Conservation (phyloP, 1,140 invertebrate genomes). For the Zaprionus ornatus region DNA sequence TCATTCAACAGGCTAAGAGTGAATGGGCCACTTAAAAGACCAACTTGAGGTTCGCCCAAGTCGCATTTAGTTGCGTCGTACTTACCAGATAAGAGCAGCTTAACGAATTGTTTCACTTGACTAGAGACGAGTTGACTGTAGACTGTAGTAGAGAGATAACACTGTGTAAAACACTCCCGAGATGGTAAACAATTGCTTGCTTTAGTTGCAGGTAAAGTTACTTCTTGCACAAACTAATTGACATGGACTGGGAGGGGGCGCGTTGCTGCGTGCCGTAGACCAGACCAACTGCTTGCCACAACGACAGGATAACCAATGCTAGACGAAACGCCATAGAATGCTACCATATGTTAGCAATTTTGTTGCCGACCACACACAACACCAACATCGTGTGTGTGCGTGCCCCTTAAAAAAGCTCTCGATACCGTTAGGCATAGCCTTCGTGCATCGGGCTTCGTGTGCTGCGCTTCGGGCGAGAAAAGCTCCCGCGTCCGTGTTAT, state of each 20-base stretch:
- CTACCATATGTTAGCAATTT: slow-evolving; percentile 74
- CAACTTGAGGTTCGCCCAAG: neutral
- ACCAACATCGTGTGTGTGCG: slow-evolving; percentile 13
- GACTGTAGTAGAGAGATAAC: neutral
- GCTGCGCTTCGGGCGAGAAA: slow-evolving; percentile 10
- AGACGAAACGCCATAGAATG: slow-evolving; percentile 66
- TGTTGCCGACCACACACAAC: slow-evolving; percentile 4
- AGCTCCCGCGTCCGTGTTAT: slow-evolving; percentile 42
- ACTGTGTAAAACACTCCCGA: neutral
- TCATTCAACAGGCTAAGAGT: slow-evolving; percentile 50
- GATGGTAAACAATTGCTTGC: neutral
- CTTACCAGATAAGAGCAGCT: neutral
- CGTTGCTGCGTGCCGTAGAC: slow-evolving; percentile 3
- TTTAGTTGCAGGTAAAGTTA: neutral
- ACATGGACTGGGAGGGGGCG: neutral
- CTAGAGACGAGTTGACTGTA: neutral
- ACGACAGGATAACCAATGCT: slow-evolving; percentile 73
- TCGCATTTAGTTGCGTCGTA: neutral
- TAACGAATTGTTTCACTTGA: neutral
- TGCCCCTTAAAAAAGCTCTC: slow-evolving; percentile 37
- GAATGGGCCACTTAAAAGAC: neutral
- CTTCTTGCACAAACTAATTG: slow-evolving; percentile 18
- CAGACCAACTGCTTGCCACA: slow-evolving; percentile 68
- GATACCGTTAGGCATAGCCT: slow-evolving; percentile 19
- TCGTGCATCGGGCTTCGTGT: neutral